Evolutionary conservation across 2,888 invertebrate genomes (phyloP), one percentile per base, ranked within the genome.

Genomic region (Odontomyia ornata): DNA sequence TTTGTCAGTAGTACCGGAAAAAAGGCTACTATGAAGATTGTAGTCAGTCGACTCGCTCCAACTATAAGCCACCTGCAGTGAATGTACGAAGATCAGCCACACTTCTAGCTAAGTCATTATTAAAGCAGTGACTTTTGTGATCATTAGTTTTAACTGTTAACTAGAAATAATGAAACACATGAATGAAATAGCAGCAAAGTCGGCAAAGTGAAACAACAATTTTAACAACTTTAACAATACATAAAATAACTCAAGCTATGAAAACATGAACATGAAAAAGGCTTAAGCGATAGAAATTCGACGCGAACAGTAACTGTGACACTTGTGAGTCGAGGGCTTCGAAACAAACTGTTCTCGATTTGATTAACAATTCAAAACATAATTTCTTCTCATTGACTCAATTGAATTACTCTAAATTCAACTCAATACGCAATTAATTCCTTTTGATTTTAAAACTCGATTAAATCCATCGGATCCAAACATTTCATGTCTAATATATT

Each of bases 61-160:
- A 85, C 83, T 87, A 85, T 81, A 87, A 87, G 83, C 87, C 87
- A 81, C 87, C 84, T 80, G 84, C 86, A 81, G 86, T 85, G 76
- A 87, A 86, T 90, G 91, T 86, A 82, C 95, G 94, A 89, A 92
- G 95, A 88, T 95, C 95, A 84, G 94, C 95, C 81, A 95, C 95
- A 82, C 90, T 95, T 86, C 95, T 95, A 84, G 93, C 94, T 84
- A 94, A 94, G 88, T 92, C 93, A 82, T 93, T 94, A 82, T 89
- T 94, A 81, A 87, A 87, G 82, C 85, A 86, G 83, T 85, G 82
- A 83, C 82, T 81, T 75, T 62, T 57, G 46, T 73, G 36, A 36
- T 73, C 30, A 73, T 60, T 73, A 69, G 47, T 25, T 69, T n/a
- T n/a, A 46, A 69, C 46, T 47, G 25, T 23, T 30, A 47, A 47